Evolutionary conservation across 92 coral and sea anemone genomes (phyloP).

Genomic region (Ricordea florida): DNA sequence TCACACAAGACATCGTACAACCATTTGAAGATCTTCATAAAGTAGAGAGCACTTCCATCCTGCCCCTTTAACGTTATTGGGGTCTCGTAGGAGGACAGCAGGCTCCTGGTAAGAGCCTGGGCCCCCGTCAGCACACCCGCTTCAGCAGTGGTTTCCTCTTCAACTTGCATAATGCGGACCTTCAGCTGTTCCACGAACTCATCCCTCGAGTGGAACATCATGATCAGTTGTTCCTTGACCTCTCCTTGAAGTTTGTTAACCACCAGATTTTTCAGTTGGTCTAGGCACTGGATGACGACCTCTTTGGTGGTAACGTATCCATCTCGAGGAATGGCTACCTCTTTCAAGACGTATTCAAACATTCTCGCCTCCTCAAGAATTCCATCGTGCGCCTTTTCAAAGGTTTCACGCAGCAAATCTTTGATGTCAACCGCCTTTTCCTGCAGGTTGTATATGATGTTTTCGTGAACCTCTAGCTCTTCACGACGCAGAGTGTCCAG

Average conservation of each 20-base stretch:
- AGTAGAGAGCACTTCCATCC: background rate
- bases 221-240: slow-evolving; percentile 15
- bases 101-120: slow-evolving; percentile 21
- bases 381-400: background rate
- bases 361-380: slow-evolving; percentile 39
- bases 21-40: background rate
- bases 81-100: slow-evolving; percentile 48
- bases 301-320: slow-evolving; percentile 34
- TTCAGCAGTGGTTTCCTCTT: slow-evolving; percentile 33
- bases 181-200: slow-evolving; percentile 27
- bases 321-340: slow-evolving; percentile 11
- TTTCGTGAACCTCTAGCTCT: slow-evolving; percentile 45
- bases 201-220: slow-evolving; percentile 58
- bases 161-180: slow-evolving; percentile 40
- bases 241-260: slow-evolving; percentile 37
- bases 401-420: slow-evolving; percentile 20
- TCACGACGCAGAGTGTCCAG: slow-evolving; percentile 14
- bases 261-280: slow-evolving; percentile 60
- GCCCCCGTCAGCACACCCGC: slow-evolving; percentile 32
- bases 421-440: slow-evolving; percentile 22
- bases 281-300: slow-evolving; percentile 43
- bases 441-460: slow-evolving; percentile 34
- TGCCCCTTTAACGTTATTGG: background rate
- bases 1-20: background rate
- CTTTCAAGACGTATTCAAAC: slow-evolving; percentile 46